phyloP scores from a whole-genome alignment of 2,113 vertebrate genomes.

The Phyllostomus hastatus region DNA sequence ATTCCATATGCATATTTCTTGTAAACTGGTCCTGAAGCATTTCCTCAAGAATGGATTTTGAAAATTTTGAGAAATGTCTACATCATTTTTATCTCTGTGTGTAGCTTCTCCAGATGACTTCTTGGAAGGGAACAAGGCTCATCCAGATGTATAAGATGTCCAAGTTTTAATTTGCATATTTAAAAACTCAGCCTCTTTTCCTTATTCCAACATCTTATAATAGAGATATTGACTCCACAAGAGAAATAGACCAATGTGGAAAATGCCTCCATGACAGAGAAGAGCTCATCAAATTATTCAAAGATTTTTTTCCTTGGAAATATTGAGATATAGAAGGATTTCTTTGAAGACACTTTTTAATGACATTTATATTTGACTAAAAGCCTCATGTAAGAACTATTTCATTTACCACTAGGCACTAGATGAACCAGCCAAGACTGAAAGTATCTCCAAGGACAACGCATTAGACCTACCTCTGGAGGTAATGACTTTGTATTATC shows the following conservation, averaged over 20 bases:
- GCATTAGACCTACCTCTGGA: constrained; percentile 84
- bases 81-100: not conserved
- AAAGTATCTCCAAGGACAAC: constrained; percentile 57
- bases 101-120: not conserved
- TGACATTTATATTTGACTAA: not conserved
- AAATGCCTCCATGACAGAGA: not conserved
- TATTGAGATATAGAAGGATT: not conserved
- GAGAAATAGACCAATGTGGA: not conserved
- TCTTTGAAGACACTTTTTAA: not conserved
- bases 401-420: constrained; percentile 83
- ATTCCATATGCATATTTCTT: not conserved
- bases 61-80: not conserved
- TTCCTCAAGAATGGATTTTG: not conserved
- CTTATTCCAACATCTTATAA: not conserved
- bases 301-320: not conserved
- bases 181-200: not conserved
- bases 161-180: not conserved
- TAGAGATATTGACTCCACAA: not conserved
- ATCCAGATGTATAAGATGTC: not conserved
- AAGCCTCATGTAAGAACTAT: constrained; percentile 47
- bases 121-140: not conserved
- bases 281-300: not conserved
- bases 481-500: constrained; percentile 79
- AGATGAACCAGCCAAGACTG: constrained; percentile 80
- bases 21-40: not conserved